Conservation (phyloP, 1,140 invertebrate genomes). For the Drosophila kurseongensis region DNA sequence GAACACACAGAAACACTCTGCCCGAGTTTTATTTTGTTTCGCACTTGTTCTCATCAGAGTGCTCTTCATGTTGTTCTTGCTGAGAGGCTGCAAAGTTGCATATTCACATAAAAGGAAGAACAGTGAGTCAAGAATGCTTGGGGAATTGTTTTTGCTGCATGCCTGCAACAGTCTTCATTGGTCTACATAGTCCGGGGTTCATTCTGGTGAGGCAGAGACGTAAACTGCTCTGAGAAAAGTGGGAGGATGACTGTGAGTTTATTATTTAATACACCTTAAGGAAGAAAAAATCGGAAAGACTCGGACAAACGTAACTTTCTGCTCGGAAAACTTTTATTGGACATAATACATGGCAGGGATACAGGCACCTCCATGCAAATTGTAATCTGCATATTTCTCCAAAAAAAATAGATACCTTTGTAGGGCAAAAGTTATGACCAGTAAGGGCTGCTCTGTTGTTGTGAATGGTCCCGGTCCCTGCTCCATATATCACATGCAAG, state of each 20-base stretch:
- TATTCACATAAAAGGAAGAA: constrained; percentile 8
- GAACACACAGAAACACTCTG: constrained; percentile 12
- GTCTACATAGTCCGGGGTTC: neutral
- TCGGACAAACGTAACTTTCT: constrained; percentile 17
- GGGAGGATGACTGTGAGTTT: neutral
- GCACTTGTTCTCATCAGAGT: constrained; percentile 32
- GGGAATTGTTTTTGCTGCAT: constrained; percentile 17
- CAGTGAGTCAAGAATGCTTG: constrained; percentile 13
- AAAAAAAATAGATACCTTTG: constrained; percentile 33
- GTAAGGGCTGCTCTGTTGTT: neutral
- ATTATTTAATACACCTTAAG: constrained; percentile 16
- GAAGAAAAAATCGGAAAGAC: neutral
- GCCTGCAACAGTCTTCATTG: constrained; percentile 24
- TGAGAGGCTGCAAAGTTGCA: constrained; percentile 38
- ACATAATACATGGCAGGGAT: constrained; percentile 54
- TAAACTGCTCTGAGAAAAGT: neutral
- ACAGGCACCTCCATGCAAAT: constrained; percentile 45
- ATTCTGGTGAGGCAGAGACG: neutral
- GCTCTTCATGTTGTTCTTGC: constrained; percentile 38
- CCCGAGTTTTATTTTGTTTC: constrained; percentile 27
- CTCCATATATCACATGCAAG: constrained; percentile 56
- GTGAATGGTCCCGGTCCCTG: constrained; percentile 8
- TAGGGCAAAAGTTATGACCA: constrained; percentile 30
- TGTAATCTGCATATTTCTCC: constrained; percentile 19
- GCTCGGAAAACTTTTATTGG: constrained; percentile 61